Conservation (phyloP, 2,888 invertebrate genomes). For the Gnatocerus cornutus region DNA sequence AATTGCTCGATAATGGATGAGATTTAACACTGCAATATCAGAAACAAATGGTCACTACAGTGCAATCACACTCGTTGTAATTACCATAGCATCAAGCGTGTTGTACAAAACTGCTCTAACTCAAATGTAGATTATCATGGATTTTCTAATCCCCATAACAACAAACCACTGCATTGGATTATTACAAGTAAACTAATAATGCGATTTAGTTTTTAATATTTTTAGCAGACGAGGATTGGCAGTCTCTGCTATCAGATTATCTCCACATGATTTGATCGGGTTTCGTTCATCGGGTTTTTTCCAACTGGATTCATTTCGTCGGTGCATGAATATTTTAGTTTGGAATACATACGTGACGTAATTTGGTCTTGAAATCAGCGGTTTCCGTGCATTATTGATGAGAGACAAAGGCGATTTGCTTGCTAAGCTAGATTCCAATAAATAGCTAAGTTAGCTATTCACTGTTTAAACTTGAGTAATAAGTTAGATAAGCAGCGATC, state of each 20-base stretch:
- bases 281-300: conserved; percentile 17
- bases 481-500: conserved; percentile 55
- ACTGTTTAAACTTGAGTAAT: conserved; percentile 51
- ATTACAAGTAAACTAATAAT: conserved; percentile 3
- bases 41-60: conserved; percentile 39
- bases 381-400: conserved; percentile 22
- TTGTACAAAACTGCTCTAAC: conserved; percentile 31
- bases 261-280: conserved; percentile 17
- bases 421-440: conserved; percentile 24
- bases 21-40: conserved; percentile 40
- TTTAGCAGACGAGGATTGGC: background rate
- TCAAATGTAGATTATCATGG: background rate
- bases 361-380: conserved; percentile 24
- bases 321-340: conserved; percentile 29
- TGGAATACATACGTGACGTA: conserved; percentile 27
- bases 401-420: conserved; percentile 13
- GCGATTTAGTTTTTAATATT: conserved; percentile 10
- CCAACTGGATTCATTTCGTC: conserved; percentile 8
- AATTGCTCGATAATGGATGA: conserved; percentile 33
- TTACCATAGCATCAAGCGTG: conserved; percentile 38
- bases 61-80: conserved; percentile 20
- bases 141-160: background rate
- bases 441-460: conserved; percentile 25
- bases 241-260: conserved; percentile 11
- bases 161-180: background rate